Evolutionary conservation across 2,113 vertebrate genomes (phyloP).

Genomic region (Neogale vison): DNA sequence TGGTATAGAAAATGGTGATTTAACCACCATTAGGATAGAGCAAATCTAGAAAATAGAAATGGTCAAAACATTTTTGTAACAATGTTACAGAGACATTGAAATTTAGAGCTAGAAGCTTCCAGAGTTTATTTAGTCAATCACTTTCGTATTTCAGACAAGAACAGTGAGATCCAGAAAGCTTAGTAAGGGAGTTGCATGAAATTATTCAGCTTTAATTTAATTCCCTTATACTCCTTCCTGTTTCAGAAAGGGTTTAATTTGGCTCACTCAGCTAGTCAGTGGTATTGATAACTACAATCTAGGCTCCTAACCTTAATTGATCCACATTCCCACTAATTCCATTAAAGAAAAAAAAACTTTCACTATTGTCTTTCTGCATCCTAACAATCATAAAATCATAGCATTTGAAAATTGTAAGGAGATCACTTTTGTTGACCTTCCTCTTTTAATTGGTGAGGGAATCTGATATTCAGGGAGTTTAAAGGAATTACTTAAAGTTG

Average conservation of each 20-base stretch:
- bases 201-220: slow-evolving; percentile 41
- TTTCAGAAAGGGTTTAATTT: slow-evolving; percentile 30
- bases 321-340: not conserved
- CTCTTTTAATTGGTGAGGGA: not conserved
- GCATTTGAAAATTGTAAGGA: not conserved
- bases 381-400: not conserved
- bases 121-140: slow-evolving; percentile 25
- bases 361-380: not conserved
- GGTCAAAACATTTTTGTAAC: not conserved
- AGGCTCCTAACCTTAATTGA: not conserved
- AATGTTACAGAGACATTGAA: not conserved
- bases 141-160: slow-evolving; percentile 45
- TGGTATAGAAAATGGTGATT: not conserved
- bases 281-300: not conserved
- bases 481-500: not conserved
- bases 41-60: slow-evolving; percentile 37
- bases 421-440: not conserved
- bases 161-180: slow-evolving; percentile 19
- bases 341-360: not conserved
- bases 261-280: not conserved
- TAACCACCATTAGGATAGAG: not conserved
- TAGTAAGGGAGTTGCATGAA: slow-evolving; percentile 29
- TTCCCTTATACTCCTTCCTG: not conserved
- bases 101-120: not conserved
- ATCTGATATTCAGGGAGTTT: not conserved